Conservation (phyloP, 2,888 invertebrate genomes). For the Ornithoptera priamus region DNA sequence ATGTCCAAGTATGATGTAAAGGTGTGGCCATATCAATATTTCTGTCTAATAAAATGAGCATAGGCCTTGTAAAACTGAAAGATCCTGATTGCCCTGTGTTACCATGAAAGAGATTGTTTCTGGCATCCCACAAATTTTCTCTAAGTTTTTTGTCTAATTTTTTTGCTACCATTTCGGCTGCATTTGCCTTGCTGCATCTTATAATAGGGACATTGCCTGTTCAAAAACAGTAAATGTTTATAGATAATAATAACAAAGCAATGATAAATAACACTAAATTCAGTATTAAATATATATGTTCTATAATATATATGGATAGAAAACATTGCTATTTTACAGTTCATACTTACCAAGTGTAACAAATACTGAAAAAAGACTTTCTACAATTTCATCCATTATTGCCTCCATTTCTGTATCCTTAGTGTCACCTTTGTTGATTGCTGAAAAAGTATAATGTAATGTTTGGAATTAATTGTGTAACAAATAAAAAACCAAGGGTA, state of each 20-base stretch:
- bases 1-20: constrained; percentile 99
- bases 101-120: constrained; percentile 96
- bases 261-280: not conserved
- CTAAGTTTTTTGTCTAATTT: constrained; percentile 97
- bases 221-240: constrained; percentile 12
- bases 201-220: constrained; percentile 93
- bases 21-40: constrained; percentile 98
- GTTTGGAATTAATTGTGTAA: not conserved
- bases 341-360: constrained; percentile 90
- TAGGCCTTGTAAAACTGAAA: constrained; percentile 94
- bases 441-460: constrained; percentile 59
- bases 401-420: constrained; percentile 97
- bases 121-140: constrained; percentile 97
- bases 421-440: constrained; percentile 95
- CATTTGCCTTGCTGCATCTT: constrained; percentile 95
- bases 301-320: too few species aligned
- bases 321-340: not conserved
- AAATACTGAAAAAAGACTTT: constrained; percentile 98
- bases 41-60: constrained; percentile 94
- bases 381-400: constrained; percentile 96
- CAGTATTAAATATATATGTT: too few species aligned
- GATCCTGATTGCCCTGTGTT: constrained; percentile 88
- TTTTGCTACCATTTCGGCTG: constrained; percentile 98
- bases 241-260: not conserved
- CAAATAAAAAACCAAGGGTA: not conserved